Base-by-base conservation (phyloP, 2,888 invertebrate genomes). In the Stenodera caucasica region DNA sequence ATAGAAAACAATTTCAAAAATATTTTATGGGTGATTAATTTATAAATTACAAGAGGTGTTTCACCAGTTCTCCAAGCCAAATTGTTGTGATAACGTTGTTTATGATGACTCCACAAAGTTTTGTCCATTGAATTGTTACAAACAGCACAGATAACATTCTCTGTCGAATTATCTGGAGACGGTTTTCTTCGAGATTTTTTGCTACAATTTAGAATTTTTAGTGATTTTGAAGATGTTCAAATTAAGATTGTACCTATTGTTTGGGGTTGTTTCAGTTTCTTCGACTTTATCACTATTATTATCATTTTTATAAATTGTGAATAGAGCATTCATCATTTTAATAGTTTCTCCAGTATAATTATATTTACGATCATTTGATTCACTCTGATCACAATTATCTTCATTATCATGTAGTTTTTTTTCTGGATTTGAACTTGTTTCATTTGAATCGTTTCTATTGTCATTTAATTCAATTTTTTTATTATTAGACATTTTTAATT, bases 31-130 rank as follows among this genome's bases (percentile, higher is more conserved):
- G n/a, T n/a, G n/a, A n/a, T n/a, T n/a, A n/a, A n/a, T n/a, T n/a
- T n/a, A n/a, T n/a, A n/a, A n/a, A n/a, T n/a, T 81, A 86, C 86
- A 72, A 85, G 72, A 49, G 84, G 81, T 37, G 72, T 63, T 55
- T 84, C 82, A 32, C 83, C 85, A 21, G 82, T 80, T 55, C 80
- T 75, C 88, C 88, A 88, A 8, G 83, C 82, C 66, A 86, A 77
- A 67, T 86, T 84, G 61, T 85, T 83, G 74, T 88, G 88, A 50
- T 76, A 73, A 26, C 70, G 70, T 37, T 83, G 76, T 60, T 84
- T 85, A 70, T 87, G 87, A 7, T 70, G 63, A 2, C 70, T 37
- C 85, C 87, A 88, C 9, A 73, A 40, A 4, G 60, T 70, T 53
- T 76, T 80, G 3, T 68, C 64, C 60, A 85, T 67, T 62, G 77